Base-by-base conservation (phyloP, 2,797 vertebrate species). In the Sebastes alutus region DNA sequence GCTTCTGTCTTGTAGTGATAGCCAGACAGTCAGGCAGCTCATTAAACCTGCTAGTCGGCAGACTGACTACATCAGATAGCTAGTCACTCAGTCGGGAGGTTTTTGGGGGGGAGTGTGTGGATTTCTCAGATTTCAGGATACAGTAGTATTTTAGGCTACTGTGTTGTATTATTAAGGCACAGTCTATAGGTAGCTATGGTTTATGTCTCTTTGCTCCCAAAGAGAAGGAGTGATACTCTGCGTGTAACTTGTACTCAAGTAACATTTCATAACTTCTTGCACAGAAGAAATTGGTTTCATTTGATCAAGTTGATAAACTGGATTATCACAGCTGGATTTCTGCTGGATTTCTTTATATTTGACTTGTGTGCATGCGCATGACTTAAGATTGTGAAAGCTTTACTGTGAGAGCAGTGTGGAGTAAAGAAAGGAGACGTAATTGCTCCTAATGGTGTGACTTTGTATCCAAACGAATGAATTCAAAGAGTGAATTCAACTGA, bases 41-140 rank as follows among this genome's bases (percentile, higher is more conserved):
- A 75, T 81, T 80, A 84, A 74, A 68, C 79, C 72, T 72, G 72
- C 49, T 67, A 27, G 66, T 77, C 10, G 4, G 25, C 71, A 79
- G 76, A 63, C 75, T 71, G 84, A 80, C 70, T 72, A 32, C 74
- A 87, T 84, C 83, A 81, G 75, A 83, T 81, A 81, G 66, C 46
- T 54, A 29, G 64, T 83, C 75, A 56, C 35, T 58, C 46, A 46
- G 16, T 72, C 7, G 23, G 38, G 22, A 46, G 25, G 1, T 23
- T 38, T 62, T 49, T 42, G 2, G 27, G 27, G 38, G 38, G 42
- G 70, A 20, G 66, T 77, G 5, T 38, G 33, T 61, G 54, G 18
- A 55, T 35, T 74, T 66, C 60, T 73, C 46, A 29, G 71, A 71
- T 69, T 23, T 60, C 60, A 55, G 16, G 7, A 23, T 52, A 18